Evolutionary conservation across 2,888 invertebrate species (phyloP).

Genomic region (Thecophora atra): DNA sequence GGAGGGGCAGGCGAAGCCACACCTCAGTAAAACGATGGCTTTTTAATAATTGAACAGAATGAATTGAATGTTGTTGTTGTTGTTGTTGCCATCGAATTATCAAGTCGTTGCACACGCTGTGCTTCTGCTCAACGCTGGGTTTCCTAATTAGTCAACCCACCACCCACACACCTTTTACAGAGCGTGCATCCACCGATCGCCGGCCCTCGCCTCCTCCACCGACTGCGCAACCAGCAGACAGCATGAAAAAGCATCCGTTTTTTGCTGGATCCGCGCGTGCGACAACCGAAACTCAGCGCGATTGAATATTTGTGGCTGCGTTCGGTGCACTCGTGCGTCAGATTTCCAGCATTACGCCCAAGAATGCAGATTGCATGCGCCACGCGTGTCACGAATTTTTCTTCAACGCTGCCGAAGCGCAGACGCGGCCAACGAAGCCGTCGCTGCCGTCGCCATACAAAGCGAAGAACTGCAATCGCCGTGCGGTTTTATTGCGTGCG

Average conservation of each 20-base stretch:
- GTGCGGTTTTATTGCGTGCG: not conserved
- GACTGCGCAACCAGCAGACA: conserved; percentile 6
- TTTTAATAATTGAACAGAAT: conserved; percentile 13
- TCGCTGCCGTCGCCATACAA: not conserved
- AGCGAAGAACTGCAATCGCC: conserved; percentile 13
- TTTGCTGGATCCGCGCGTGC: conserved; percentile 13
- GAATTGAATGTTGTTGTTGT: conserved; percentile 9
- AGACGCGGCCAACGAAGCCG: not conserved
- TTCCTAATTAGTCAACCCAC: conserved; percentile 20
- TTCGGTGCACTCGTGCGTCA: not conserved
- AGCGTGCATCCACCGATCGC: conserved; percentile 6
- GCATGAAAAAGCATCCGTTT: not conserved
- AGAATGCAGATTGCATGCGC: conserved; percentile 26
- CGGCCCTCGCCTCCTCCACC: conserved; percentile 8
- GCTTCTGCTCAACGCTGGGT: not conserved
- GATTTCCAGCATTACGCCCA: conserved; percentile 11
- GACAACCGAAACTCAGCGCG: not conserved
- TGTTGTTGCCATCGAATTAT: conserved; percentile 5
- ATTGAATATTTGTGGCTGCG: not conserved
- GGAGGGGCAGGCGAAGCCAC: not conserved
- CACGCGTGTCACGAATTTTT: conserved; percentile 26
- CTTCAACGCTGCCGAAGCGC: not conserved
- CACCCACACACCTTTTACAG: not conserved
- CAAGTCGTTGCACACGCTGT: conserved; percentile 10
- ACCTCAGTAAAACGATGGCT: not conserved